Percentiles rank a stretch among this genome's conserved stretches.
phyloP scores from a whole-genome alignment of 1,140 invertebrate species.

The Euborellia annulipes region DNA sequence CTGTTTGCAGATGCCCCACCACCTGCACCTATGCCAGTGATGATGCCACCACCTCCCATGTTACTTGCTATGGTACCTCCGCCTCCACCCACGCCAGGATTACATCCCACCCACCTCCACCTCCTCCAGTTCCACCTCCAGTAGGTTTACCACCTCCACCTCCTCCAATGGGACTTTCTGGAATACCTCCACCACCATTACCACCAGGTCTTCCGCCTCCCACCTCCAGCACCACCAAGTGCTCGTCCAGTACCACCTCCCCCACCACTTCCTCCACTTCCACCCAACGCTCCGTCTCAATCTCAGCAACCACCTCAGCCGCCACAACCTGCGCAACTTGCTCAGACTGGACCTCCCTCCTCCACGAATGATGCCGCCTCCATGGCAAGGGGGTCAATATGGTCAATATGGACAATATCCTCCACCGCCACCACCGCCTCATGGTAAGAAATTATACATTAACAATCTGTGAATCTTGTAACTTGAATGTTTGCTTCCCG shows the following conservation, averaged over 20 bases:
- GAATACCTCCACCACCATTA: constrained; percentile 29
- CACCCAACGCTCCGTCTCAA: constrained; percentile 39
- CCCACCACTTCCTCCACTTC: constrained; percentile 28
- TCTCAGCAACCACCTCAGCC: constrained; percentile 22
- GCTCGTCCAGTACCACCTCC: constrained; percentile 18
- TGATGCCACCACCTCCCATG: constrained; percentile 19
- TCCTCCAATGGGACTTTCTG: constrained; percentile 14
- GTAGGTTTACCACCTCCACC: constrained; percentile 41
- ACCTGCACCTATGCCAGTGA: constrained; percentile 34
- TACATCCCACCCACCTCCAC: constrained; percentile 47
- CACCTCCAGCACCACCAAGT: constrained; percentile 23
- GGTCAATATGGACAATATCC: constrained; percentile 33
- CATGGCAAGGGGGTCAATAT: constrained; percentile 16
- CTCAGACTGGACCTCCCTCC: constrained; percentile 14
- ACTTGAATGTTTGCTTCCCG: constrained; percentile 25
- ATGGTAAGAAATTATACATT: constrained; percentile 3
- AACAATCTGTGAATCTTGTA: constrained; percentile 11
- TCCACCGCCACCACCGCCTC: constrained; percentile 23
- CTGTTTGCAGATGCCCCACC: constrained; percentile 94
- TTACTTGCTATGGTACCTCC: constrained; percentile 32
- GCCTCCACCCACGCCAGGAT: constrained; percentile 29
- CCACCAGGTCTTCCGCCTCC: constrained; percentile 18
- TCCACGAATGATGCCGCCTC: constrained; percentile 27
- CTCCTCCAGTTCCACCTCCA: constrained; percentile 30
- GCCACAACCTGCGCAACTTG: not conserved